Percentiles rank a stretch among this genome's conserved stretches.
phyloP scores from a whole-genome alignment of 2,888 invertebrate species.

The Leucoptera coffeella region DNA sequence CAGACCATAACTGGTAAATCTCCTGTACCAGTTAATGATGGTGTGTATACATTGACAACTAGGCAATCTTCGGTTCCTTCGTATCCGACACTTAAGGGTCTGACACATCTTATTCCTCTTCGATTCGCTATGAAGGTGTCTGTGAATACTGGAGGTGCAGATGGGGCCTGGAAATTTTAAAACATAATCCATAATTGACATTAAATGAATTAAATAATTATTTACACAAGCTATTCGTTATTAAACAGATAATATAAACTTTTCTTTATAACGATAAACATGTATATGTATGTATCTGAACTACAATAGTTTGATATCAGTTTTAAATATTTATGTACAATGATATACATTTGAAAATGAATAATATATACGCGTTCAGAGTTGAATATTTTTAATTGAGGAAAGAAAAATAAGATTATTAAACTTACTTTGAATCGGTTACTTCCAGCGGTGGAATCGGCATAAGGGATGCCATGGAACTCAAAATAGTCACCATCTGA shows the following conservation, averaged over 20 bases:
- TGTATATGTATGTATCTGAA: too few relatives aligned
- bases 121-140: slow-evolving; percentile 20
- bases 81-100: slow-evolving; percentile 20
- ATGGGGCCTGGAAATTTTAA: slow-evolving; percentile 23
- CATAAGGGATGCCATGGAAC: slow-evolving; percentile 35
- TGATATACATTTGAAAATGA: too few relatives aligned
- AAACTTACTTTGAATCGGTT: slow-evolving; percentile 28
- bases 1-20: slow-evolving; percentile 33
- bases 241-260: too few relatives aligned
- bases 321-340: too few relatives aligned
- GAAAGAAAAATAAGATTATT: neutral
- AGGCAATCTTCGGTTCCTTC: slow-evolving; percentile 40
- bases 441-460: slow-evolving; percentile 26
- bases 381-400: neutral
- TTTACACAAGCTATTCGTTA: too few relatives aligned
- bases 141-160: slow-evolving; percentile 20
- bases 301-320: too few relatives aligned
- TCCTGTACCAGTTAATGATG: slow-evolving; percentile 10
- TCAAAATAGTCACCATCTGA: slow-evolving; percentile 16
- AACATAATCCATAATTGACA: slow-evolving; percentile 1
- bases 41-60: slow-evolving; percentile 22
- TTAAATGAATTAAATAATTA: too few relatives aligned
- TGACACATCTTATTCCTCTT: slow-evolving; percentile 24
- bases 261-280: too few relatives aligned
- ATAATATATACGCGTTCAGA: too few relatives aligned